Conservation (phyloP, 2,113 vertebrate species). For the Anolis carolinensis region DNA sequence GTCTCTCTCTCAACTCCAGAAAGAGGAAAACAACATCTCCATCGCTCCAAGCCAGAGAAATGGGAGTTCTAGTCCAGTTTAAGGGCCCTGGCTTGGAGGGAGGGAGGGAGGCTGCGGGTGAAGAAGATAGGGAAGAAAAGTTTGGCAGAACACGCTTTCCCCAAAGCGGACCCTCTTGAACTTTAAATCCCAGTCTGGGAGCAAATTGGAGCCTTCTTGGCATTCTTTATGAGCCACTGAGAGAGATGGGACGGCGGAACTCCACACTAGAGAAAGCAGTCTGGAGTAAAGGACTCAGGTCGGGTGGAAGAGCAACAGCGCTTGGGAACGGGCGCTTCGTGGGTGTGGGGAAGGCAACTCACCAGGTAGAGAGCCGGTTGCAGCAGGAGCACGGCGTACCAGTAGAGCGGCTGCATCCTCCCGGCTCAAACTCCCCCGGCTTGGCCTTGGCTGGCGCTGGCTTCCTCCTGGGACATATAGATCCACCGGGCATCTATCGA, state of each 20-base stretch:
- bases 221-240: not conserved
- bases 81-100: too few relatives aligned
- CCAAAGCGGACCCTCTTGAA: too few relatives aligned
- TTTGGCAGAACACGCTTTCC: not conserved
- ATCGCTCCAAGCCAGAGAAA: not conserved
- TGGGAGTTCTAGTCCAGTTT: not conserved
- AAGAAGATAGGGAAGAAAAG: not conserved
- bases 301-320: not conserved
- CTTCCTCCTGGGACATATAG: constrained; percentile 88
- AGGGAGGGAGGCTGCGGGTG: not conserved
- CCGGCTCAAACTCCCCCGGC: constrained; percentile 89
- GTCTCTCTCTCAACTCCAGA: too few relatives aligned
- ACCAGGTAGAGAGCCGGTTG: constrained; percentile 91
- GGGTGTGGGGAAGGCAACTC: constrained; percentile 70
- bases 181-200: too few relatives aligned
- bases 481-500: constrained; percentile 87
- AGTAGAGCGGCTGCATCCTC: constrained; percentile 94
- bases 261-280: too few relatives aligned
- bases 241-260: not conserved
- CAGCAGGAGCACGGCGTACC: constrained; percentile 92
- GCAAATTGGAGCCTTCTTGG: not conserved
- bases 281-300: not conserved
- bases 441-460: constrained; percentile 83
- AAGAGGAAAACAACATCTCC: not conserved
- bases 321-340: too few relatives aligned